A percentile compares a stretch with the other conserved stretches of the same genome.
Conservation (phyloP, 1,140 invertebrate genomes). For the Drosophila nigromelanica region DNA sequence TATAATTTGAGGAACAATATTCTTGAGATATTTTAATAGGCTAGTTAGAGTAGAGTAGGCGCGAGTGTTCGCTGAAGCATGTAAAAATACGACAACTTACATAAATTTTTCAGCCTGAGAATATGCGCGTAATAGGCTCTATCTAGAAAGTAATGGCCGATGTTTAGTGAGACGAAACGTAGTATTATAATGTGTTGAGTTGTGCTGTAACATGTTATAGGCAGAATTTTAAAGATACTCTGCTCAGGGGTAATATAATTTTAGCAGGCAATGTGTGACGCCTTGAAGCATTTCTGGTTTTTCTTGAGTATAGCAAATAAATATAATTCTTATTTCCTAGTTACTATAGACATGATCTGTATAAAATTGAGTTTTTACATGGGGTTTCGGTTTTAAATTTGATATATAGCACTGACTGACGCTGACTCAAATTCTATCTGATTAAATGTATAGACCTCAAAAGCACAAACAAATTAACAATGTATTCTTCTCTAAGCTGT, state of each 20-base stretch:
- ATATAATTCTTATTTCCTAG: too few species aligned
- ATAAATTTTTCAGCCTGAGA: constrained; percentile 26
- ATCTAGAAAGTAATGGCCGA: constrained; percentile 8
- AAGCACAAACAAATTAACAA: too few species aligned
- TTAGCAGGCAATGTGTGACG: neutral
- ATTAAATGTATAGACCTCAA: too few species aligned
- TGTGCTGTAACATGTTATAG: neutral
- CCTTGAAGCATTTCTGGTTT: neutral
- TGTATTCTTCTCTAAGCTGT: too few species aligned
- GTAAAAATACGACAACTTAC: constrained; percentile 9
- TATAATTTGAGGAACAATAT: constrained; percentile 7
- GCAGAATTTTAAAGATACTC: neutral
- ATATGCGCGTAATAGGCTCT: constrained; percentile 10
- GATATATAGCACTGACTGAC: too few species aligned
- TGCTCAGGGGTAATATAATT: neutral
- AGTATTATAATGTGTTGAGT: constrained; percentile 6
- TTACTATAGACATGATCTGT: too few species aligned
- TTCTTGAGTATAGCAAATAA: too few species aligned
- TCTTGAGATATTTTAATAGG: constrained; percentile 34
- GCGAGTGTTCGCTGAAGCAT: constrained; percentile 5
- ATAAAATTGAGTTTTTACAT: too few species aligned
- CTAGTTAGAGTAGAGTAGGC: neutral
- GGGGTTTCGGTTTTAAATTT: too few species aligned
- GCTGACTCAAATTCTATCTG: too few species aligned
- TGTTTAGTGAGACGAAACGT: constrained; percentile 12